A percentile compares a stretch with the other conserved stretches of the same genome.
These are phyloP conservation scores for Uropsilus gracilis DNA, from an alignment of 2,113 vertebrate species.

Conservation along the genomic window DNA sequence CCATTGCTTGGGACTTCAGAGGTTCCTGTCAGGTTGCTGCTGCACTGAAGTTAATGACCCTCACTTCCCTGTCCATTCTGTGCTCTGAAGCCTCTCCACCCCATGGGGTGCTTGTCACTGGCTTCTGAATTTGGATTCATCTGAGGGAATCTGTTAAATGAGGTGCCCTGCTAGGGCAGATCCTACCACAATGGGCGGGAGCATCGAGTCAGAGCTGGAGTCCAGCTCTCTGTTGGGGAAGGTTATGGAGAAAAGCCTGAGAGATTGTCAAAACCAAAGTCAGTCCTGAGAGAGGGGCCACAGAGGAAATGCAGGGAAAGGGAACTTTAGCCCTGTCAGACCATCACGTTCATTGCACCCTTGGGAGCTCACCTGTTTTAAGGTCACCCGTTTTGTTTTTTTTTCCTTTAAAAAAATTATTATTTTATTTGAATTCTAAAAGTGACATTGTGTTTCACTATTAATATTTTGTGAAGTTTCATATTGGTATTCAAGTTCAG, in stretches of 20 bases:
- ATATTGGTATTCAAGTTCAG: neutral
- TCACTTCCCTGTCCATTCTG: neutral
- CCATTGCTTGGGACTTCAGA: neutral
- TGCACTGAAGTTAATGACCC: fast-evolving
- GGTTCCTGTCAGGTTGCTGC: neutral
- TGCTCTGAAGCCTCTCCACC: neutral
- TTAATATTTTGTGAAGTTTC: neutral
- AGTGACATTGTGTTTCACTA: neutral
- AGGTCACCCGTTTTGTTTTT: no score
- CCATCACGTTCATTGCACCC: neutral
- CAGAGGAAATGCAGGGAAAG: neutral
- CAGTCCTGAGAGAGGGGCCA: neutral
- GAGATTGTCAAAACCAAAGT: neutral
- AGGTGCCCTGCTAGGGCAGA: neutral
- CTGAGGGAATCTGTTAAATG: neutral
- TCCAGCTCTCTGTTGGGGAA: neutral
- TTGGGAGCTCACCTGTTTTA: neutral
- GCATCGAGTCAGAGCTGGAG: neutral
- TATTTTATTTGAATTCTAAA: neutral
- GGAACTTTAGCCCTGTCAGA: neutral
- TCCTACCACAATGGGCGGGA: neutral
- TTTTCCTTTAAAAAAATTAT: no score
- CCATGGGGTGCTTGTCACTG: neutral
- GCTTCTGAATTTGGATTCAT: neutral
- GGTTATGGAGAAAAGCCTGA: neutral